Conservation (phyloP, 2,797 vertebrate genomes). For the Halcyon smyrnensis region DNA sequence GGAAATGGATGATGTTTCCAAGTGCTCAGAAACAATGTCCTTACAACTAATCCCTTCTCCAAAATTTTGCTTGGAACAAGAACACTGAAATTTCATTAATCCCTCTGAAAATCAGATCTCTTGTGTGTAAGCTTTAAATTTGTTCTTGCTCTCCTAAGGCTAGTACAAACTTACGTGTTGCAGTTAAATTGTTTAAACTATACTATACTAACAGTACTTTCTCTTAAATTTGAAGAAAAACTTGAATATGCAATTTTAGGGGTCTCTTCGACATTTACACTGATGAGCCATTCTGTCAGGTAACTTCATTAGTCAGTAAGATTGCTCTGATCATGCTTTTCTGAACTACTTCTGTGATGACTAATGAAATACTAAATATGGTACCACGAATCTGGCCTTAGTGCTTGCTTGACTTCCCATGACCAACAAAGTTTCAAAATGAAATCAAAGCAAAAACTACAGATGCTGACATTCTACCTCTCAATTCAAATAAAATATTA, state of each 20-base stretch:
- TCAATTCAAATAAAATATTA: not conserved
- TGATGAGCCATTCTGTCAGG: not conserved
- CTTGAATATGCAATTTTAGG: not conserved
- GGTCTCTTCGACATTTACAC: not conserved
- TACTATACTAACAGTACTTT: not conserved
- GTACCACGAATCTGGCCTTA: not conserved
- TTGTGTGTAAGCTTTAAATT: not conserved
- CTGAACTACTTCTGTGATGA: not conserved
- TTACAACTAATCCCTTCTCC: not conserved
- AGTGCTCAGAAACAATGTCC: not conserved
- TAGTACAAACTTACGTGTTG: not conserved
- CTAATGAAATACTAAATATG: not conserved
- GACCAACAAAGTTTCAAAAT: not conserved
- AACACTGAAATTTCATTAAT: not conserved
- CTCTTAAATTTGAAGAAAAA: not conserved
- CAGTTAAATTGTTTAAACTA: not conserved
- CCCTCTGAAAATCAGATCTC: not conserved
- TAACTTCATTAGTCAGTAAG: not conserved
- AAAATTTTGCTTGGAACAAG: not conserved
- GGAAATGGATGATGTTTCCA: not conserved
- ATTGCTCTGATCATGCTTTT: not conserved
- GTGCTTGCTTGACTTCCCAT: not conserved
- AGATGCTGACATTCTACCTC: not conserved
- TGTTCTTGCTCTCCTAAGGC: not conserved
- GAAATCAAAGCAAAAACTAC: not conserved